Evolutionary conservation across 2,888 invertebrate genomes (phyloP).

Genomic region (Harpagoxenus sublaevis): DNA sequence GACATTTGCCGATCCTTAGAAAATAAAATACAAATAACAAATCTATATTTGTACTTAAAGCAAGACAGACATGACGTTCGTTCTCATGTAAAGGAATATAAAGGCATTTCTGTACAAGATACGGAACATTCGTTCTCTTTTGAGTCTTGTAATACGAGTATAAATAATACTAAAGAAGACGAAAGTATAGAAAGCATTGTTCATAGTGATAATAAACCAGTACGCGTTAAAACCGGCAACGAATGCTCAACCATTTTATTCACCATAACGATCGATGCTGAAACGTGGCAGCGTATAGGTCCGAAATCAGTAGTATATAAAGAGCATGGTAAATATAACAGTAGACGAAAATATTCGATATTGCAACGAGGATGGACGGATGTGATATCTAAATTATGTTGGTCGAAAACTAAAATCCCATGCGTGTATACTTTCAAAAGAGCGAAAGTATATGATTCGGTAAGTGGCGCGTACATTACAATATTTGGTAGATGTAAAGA

Average conservation of each 20-base stretch:
- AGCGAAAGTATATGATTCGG: too few species aligned
- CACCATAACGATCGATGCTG: not conserved
- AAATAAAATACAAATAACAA: not conserved
- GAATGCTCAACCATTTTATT: not conserved
- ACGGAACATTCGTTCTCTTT: too few species aligned
- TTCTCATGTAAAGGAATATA: not conserved
- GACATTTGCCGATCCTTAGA: not conserved
- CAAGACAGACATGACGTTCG: not conserved
- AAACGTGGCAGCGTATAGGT: constrained; percentile 3
- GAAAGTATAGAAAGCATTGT: not conserved
- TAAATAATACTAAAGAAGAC: not conserved
- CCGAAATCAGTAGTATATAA: not conserved
- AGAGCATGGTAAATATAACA: too few species aligned
- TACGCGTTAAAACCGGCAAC: not conserved
- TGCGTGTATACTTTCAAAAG: too few species aligned
- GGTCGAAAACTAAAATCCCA: too few species aligned
- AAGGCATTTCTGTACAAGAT: not conserved
- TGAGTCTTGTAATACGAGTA: not conserved
- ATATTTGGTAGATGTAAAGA: too few species aligned
- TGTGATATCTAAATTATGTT: too few species aligned
- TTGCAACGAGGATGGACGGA: too few species aligned
- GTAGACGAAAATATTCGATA: too few species aligned
- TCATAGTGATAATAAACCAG: not conserved
- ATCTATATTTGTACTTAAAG: not conserved
- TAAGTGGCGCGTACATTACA: too few species aligned